Percentiles rank a stretch among this genome's conserved stretches.
phyloP scores from a whole-genome alignment of 1,140 invertebrate genomes.

The Agraylea sexmaculata region DNA sequence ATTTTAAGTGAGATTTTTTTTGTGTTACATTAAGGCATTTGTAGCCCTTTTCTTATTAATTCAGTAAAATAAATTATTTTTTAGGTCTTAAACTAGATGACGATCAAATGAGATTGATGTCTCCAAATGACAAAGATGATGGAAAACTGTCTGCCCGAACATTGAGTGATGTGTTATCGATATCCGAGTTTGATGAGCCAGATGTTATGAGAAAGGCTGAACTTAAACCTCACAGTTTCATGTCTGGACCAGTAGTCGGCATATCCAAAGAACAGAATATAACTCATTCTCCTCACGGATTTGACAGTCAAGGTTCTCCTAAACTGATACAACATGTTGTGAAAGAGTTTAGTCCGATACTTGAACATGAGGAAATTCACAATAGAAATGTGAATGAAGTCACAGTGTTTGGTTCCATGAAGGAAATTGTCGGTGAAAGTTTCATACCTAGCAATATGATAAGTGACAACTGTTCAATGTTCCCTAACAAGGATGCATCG shows the following conservation, averaged over 20 bases:
- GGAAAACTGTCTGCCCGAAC: constrained; percentile 46
- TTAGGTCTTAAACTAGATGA: constrained; percentile 44
- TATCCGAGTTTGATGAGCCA: constrained; percentile 55
- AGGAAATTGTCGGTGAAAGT: background rate
- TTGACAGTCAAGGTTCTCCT: constrained; percentile 7
- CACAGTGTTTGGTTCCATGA: constrained; percentile 27
- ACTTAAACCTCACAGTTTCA: constrained; percentile 25
- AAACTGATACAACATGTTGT: constrained; percentile 7
- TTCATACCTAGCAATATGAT: background rate
- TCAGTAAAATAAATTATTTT: no score
- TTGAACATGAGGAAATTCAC: constrained; percentile 21
- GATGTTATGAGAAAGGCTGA: constrained; percentile 39
- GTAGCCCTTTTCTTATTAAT: no score
- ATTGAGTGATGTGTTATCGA: constrained; percentile 56
- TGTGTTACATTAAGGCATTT: no score
- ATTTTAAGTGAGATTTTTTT: constrained; percentile 14
- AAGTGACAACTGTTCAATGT: constrained; percentile 36
- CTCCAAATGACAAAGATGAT: constrained; percentile 27
- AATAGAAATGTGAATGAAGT: constrained; percentile 39
- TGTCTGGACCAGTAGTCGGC: constrained; percentile 16
- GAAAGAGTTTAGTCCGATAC: no score
- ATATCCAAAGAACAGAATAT: constrained; percentile 15
- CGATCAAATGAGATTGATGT: constrained; percentile 29
- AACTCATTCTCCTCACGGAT: constrained; percentile 2
- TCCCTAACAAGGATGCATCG: constrained; percentile 33